Percentiles rank a stretch among this genome's conserved stretches.
phyloP scores from a whole-genome alignment of 2,113 vertebrate species.

The Orientallactaga bullata region DNA sequence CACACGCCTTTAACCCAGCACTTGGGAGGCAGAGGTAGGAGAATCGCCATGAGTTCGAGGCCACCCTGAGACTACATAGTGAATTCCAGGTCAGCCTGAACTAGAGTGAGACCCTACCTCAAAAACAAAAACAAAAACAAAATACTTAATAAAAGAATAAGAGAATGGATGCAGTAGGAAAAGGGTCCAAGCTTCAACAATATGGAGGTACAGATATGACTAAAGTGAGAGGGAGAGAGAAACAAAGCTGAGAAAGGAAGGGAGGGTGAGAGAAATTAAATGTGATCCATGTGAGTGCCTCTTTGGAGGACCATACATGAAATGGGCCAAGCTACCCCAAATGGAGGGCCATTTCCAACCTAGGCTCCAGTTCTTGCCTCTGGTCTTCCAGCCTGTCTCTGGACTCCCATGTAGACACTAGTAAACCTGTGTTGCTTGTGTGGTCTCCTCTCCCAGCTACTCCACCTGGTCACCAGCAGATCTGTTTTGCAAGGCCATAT shows the following conservation, averaged over 20 bases:
- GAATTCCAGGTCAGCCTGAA: no score
- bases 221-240: neutral
- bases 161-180: neutral
- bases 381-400: no score
- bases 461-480: neutral
- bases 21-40: no score
- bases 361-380: neutral
- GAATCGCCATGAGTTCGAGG: no score
- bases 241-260: neutral
- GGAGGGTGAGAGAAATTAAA: neutral
- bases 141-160: neutral
- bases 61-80: no score
- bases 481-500: neutral
- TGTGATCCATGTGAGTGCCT: neutral
- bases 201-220: neutral
- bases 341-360: no score
- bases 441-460: neutral
- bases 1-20: no score
- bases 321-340: neutral
- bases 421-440: neutral
- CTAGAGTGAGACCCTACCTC: no score
- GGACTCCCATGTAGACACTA: accelerated
- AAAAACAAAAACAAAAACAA: neutral
- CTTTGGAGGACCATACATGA: no score
- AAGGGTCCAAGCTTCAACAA: neutral